Evolutionary conservation across 2,888 invertebrate genomes (phyloP).

Genomic region (Lottia gigantea): DNA sequence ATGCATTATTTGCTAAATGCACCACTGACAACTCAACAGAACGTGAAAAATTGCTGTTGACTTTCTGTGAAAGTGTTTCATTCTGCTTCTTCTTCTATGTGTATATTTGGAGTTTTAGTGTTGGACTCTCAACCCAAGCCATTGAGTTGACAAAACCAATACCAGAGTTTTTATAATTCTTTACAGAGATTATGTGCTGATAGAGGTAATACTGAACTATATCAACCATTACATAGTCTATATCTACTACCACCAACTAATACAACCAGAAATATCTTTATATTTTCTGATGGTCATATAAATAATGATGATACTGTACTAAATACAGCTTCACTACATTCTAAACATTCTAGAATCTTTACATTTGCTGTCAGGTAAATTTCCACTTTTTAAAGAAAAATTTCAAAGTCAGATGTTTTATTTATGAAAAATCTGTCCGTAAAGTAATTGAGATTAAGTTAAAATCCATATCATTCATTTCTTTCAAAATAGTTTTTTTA

Average conservation of each 20-base stretch:
- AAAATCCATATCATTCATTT: too few relatives aligned
- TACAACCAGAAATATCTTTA: slow-evolving; percentile 53
- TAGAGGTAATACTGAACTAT: slow-evolving; percentile 62
- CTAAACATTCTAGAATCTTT: slow-evolving; percentile 54
- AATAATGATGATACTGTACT: slow-evolving; percentile 55
- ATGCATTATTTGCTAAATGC: too few relatives aligned
- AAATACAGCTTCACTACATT: slow-evolving; percentile 35
- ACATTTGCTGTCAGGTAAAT: slow-evolving; percentile 59
- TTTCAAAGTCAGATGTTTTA: too few relatives aligned
- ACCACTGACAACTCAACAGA: too few relatives aligned
- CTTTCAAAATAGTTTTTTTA: too few relatives aligned
- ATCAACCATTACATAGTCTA: slow-evolving; percentile 50
- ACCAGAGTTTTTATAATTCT: not conserved
- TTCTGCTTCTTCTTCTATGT: too few relatives aligned
- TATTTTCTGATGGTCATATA: slow-evolving; percentile 64
- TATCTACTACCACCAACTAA: slow-evolving; percentile 50
- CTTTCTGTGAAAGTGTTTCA: too few relatives aligned
- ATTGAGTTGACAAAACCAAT: not conserved
- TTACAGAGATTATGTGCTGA: slow-evolving; percentile 42
- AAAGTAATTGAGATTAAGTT: too few relatives aligned
- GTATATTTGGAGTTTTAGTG: too few relatives aligned
- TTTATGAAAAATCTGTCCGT: too few relatives aligned
- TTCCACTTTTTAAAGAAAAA: not conserved
- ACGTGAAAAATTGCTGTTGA: too few relatives aligned
- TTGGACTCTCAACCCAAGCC: not conserved